A percentile compares a stretch with the other conserved stretches of the same genome.
phyloP scores from a whole-genome alignment of 2,888 invertebrate species.

The Rhabditoides inermis region DNA sequence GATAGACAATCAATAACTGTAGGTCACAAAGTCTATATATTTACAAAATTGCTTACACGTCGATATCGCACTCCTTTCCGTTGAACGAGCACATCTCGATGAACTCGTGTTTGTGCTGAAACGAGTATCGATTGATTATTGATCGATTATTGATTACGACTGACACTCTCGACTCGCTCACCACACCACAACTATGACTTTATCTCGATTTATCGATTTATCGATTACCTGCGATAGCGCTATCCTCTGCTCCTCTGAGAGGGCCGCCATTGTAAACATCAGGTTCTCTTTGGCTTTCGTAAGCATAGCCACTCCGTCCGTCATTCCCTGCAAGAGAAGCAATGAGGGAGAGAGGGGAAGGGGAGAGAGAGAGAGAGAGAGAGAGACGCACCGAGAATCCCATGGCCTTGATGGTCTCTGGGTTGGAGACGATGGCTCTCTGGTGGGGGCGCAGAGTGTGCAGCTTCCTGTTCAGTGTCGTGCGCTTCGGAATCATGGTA shows the following conservation, averaged over 20 bases:
- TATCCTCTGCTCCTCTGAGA: conserved; percentile 14
- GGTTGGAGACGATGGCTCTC: conserved; percentile 30
- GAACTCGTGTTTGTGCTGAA: conserved; percentile 33
- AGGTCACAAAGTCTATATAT: no score
- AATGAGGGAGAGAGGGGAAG: background rate
- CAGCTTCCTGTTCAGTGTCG: no score
- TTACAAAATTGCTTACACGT: conserved; percentile 20
- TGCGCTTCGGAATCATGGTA: no score
- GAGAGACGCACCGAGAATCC: conserved; percentile 24
- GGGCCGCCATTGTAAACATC: conserved; percentile 39
- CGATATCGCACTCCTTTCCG: conserved; percentile 37
- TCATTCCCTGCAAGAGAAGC: conserved; percentile 26
- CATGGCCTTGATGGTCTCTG: conserved; percentile 38
- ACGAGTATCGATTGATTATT: no score
- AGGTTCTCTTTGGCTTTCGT: conserved; percentile 38
- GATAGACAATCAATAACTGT: no score
- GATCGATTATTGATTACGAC: no score
- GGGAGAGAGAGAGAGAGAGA: background rate
- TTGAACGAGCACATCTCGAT: conserved; percentile 43
- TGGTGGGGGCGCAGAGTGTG: no score
- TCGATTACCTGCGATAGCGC: background rate
- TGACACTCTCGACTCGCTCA: no score
- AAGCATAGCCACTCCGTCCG: conserved; percentile 37
- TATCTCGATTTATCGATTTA: no score
- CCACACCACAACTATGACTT: no score